Evolutionary conservation across 2,113 vertebrate species (phyloP).

Genomic region (Poeciliopsis occidentalis): DNA sequence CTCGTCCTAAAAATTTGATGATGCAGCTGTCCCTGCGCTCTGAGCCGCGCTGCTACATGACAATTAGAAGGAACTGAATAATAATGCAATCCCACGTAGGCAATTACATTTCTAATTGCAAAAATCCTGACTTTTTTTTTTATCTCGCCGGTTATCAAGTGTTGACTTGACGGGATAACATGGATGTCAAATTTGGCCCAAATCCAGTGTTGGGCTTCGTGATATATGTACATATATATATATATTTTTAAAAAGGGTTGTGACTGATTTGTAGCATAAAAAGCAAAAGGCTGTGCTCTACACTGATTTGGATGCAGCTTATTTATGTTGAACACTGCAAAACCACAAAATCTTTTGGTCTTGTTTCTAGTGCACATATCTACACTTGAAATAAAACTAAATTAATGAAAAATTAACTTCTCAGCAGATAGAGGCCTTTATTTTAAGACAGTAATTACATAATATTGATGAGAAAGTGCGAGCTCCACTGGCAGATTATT

Average conservation of each 20-base stretch:
- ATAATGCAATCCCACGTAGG: slow-evolving; percentile 33
- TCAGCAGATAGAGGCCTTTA: no score
- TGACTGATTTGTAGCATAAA: slow-evolving; percentile 5
- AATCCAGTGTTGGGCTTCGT: slow-evolving; percentile 44
- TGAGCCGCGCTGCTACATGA: slow-evolving; percentile 34
- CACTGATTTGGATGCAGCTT: slow-evolving; percentile 5
- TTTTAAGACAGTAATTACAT: no score
- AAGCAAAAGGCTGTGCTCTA: not conserved
- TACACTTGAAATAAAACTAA: no score
- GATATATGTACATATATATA: not conserved
- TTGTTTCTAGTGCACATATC: no score
- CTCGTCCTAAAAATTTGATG: slow-evolving; percentile 68
- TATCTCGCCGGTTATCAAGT: slow-evolving; percentile 51
- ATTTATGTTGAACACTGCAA: slow-evolving; percentile 2
- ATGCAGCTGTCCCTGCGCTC: slow-evolving; percentile 32
- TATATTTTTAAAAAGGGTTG: not conserved
- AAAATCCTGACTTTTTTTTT: slow-evolving; percentile 33
- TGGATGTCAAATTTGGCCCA: slow-evolving; percentile 35
- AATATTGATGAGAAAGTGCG: no score
- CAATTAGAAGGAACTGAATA: slow-evolving; percentile 10
- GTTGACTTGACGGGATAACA: slow-evolving; percentile 41
- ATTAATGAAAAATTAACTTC: no score
- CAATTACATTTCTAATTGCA: slow-evolving; percentile 62
- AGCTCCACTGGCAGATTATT: no score
- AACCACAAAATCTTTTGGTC: no score